These are phyloP conservation scores for Dolichomitus sp. DNA, from an alignment of 2,888 invertebrate genomes.

Conservation along the genomic window DNA sequence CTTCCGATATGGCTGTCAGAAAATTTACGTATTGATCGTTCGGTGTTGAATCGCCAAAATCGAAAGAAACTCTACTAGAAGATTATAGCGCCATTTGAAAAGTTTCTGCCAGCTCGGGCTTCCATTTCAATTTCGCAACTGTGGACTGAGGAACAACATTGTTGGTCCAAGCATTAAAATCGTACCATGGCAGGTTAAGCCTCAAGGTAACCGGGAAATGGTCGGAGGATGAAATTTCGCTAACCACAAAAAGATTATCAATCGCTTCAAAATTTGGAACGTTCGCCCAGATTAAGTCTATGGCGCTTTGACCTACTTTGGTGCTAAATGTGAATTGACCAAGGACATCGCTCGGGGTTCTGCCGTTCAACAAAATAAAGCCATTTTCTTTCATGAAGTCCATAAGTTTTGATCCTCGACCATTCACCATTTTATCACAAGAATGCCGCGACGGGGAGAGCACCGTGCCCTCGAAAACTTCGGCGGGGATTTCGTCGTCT, in stretches of 20 bases:
- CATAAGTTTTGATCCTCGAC: constrained; percentile 3
- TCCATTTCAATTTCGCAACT: neutral
- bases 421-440: constrained; percentile 10
- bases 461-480: constrained; percentile 14
- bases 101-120: constrained; percentile 8
- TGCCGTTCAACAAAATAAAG: constrained; percentile 30
- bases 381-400: constrained; percentile 42
- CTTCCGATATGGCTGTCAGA: neutral
- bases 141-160: too few relatives aligned
- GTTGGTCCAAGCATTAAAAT: too few relatives aligned
- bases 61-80: neutral
- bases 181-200: constrained; percentile 10
- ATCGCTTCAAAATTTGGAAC: constrained; percentile 3
- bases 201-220: constrained; percentile 21
- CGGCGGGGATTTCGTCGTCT: neutral
- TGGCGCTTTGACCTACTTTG: neutral
- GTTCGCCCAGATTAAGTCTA: constrained; percentile 8
- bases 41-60: neutral
- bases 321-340: constrained; percentile 28
- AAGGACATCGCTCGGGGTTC: constrained; percentile 6
- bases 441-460: neutral
- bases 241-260: neutral
- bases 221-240: constrained; percentile 24
- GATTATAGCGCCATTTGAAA: neutral
- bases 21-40: neutral